Evolutionary conservation across 1,140 invertebrate genomes (phyloP).

Genomic region (Bombus cullumanus): DNA sequence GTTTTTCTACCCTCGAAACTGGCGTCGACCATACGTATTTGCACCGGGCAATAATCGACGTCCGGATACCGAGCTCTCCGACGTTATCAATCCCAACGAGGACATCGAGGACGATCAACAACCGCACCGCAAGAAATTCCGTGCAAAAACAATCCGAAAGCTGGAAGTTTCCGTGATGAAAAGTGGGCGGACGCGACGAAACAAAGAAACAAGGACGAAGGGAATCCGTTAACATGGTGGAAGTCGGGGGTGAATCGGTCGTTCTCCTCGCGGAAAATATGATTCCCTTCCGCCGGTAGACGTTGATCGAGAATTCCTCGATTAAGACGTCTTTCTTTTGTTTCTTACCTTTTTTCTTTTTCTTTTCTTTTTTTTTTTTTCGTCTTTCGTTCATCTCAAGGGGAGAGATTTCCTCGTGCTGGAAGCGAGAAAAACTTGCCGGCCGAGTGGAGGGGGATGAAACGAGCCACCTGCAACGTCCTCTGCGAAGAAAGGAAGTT

Average conservation of each 20-base stretch:
- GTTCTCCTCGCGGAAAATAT: slow-evolving; percentile 75
- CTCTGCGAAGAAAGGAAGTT: slow-evolving; percentile 36
- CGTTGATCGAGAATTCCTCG: slow-evolving; percentile 76
- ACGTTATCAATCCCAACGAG: slow-evolving; percentile 60
- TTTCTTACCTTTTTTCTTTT: slow-evolving; percentile 11
- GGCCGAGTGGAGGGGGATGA: neutral
- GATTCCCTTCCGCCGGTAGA: slow-evolving; percentile 77
- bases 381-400: slow-evolving; percentile 29
- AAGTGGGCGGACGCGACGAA: slow-evolving; percentile 36
- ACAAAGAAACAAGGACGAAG: slow-evolving; percentile 16
- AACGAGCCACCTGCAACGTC: slow-evolving; percentile 57
- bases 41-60: slow-evolving; percentile 62
- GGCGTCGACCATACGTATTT: slow-evolving; percentile 39
- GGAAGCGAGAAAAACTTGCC: slow-evolving; percentile 33
- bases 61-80: slow-evolving; percentile 41
- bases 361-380: no score
- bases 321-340: slow-evolving; percentile 71
- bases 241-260: slow-evolving; percentile 57
- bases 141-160: slow-evolving; percentile 50
- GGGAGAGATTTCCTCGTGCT: slow-evolving; percentile 49
- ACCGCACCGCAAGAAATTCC: slow-evolving; percentile 49
- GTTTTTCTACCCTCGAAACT: slow-evolving; percentile 33
- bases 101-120: slow-evolving; percentile 56
- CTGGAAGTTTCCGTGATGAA: slow-evolving; percentile 36
- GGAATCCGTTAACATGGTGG: neutral